Evolutionary conservation across 1,140 invertebrate genomes (phyloP).

Genomic region (Sitobion miscanthi): DNA sequence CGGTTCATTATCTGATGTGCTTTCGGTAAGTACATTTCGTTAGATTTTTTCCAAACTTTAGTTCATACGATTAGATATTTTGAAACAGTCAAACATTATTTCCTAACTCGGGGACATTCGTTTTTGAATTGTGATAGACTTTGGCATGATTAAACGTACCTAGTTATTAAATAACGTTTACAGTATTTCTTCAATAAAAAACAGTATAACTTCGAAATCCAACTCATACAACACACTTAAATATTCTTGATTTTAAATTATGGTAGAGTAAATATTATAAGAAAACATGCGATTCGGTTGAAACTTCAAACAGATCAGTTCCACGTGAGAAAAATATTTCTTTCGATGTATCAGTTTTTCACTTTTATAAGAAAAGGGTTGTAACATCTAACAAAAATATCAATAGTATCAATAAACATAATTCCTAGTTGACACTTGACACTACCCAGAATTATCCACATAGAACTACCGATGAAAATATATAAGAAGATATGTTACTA

Average conservation of each 20-base stretch:
- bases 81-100: background rate
- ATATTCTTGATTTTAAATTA: slow-evolving; percentile 1
- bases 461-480: background rate
- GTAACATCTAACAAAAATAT: background rate
- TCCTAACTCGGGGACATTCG: background rate
- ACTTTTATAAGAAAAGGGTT: background rate
- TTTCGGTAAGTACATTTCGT: background rate
- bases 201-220: background rate
- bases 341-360: slow-evolving; percentile 4
- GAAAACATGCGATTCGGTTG: background rate
- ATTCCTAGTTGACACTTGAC: background rate
- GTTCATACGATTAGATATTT: background rate
- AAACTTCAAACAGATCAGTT: background rate
- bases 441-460: background rate
- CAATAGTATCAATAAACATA: background rate
- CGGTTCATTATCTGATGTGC: background rate
- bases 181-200: background rate
- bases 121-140: background rate
- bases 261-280: background rate
- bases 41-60: background rate
- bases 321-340: background rate
- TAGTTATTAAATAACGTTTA: background rate
- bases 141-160: background rate
- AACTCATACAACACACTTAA: background rate
- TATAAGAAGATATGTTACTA: background rate